Conservation (phyloP, 2,113 vertebrate species). For the Ctenodactylus gundi region DNA sequence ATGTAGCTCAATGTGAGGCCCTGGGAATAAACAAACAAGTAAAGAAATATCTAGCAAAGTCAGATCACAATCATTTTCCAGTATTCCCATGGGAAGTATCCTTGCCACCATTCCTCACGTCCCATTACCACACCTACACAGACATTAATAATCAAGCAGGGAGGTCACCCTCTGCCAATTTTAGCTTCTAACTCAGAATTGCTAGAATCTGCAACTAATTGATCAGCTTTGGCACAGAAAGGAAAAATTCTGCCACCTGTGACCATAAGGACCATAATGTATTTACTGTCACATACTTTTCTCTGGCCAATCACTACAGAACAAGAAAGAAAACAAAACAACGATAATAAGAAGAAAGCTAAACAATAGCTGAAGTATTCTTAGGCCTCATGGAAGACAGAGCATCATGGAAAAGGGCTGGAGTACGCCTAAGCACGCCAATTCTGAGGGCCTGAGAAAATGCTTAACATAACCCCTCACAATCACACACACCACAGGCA, state of each 20-base stretch:
- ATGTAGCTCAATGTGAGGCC: too few relatives aligned
- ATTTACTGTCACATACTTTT: background rate
- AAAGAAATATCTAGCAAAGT: background rate
- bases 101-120: background rate
- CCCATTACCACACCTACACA: background rate
- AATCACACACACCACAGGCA: background rate
- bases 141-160: background rate
- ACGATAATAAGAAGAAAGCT: background rate
- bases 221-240: background rate
- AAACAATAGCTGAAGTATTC: background rate
- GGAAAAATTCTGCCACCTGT: background rate
- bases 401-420: background rate
- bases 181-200: constrained; percentile 23
- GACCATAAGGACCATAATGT: background rate
- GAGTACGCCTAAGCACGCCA: background rate
- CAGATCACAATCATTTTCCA: background rate
- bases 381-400: background rate
- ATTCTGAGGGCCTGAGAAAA: background rate
- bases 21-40: too few relatives aligned
- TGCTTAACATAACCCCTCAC: background rate
- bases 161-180: background rate
- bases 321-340: background rate
- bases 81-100: background rate
- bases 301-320: background rate
- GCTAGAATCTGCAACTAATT: background rate